Evolutionary conservation across 1,140 invertebrate species (phyloP).

Genomic region (Atta cephalotes): DNA sequence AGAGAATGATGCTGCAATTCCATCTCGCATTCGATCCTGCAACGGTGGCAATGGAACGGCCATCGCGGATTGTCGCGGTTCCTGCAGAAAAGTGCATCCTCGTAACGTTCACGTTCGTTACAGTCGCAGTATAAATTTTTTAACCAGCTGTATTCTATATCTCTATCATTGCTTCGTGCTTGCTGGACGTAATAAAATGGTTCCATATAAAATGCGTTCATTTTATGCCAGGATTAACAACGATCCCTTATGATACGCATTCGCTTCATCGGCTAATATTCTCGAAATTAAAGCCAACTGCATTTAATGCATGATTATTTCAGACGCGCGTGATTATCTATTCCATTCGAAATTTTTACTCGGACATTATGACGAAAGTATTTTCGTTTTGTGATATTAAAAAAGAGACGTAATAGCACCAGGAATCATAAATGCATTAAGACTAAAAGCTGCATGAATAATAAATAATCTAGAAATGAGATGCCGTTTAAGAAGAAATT

Average conservation of each 20-base stretch:
- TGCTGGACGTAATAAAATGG: constrained; percentile 29
- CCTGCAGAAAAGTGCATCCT: constrained; percentile 62
- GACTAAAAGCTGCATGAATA: constrained; percentile 37
- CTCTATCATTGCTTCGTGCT: background rate
- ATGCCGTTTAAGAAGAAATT: constrained; percentile 3
- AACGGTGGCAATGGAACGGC: constrained; percentile 70
- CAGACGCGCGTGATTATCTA: background rate
- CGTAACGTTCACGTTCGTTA: constrained; percentile 43
- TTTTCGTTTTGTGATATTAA: background rate
- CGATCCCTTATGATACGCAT: background rate
- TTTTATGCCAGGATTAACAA: constrained; percentile 22
- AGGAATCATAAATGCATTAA: constrained; percentile 34
- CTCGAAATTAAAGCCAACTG: background rate
- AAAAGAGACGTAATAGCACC: background rate
- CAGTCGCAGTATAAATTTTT: constrained; percentile 45
- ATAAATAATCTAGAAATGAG: constrained; percentile 7
- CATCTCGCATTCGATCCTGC: constrained; percentile 88
- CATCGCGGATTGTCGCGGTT: constrained; percentile 58
- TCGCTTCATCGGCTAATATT: constrained; percentile 20
- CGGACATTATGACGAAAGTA: background rate
- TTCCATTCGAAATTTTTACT: constrained; percentile 10
- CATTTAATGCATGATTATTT: constrained; percentile 16
- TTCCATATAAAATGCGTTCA: constrained; percentile 16
- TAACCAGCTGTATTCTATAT: constrained; percentile 9
- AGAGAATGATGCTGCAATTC: constrained; percentile 91